A percentile compares a stretch with the other conserved stretches of the same genome.
Conservation (phyloP, 2,888 invertebrate genomes). For the Xestoiulus laeticollis region DNA sequence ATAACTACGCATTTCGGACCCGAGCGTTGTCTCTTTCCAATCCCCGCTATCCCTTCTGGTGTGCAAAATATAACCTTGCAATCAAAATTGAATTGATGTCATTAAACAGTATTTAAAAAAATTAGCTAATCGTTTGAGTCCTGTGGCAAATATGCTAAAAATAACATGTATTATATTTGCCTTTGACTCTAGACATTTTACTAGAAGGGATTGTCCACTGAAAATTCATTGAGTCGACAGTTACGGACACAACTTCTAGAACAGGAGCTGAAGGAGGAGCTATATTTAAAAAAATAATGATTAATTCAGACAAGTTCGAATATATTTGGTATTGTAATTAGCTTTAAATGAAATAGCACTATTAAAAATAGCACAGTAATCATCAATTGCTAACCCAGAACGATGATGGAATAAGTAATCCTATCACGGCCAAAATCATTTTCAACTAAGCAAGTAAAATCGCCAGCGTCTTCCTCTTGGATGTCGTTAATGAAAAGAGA, state of each 20-base stretch:
- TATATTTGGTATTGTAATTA: not conserved
- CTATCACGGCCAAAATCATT: constrained; percentile 93
- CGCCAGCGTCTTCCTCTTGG: constrained; percentile 88
- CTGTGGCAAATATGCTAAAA: too few species aligned
- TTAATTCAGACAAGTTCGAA: not conserved
- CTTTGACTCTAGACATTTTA: constrained; percentile 43
- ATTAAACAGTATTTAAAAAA: not conserved
- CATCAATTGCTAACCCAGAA: constrained; percentile 72
- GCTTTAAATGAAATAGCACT: too few species aligned
- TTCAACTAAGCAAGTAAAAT: constrained; percentile 92
- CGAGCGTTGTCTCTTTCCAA: constrained; percentile 46
- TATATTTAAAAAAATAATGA: constrained; percentile 25
- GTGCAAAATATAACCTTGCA: constrained; percentile 43
- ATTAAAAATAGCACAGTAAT: not conserved
- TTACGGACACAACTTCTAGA: constrained; percentile 19
- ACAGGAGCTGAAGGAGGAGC: constrained; percentile 46
- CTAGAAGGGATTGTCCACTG: constrained; percentile 39
- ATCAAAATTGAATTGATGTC: not conserved
- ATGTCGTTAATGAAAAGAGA: constrained; percentile 88
- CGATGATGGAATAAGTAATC: constrained; percentile 86
- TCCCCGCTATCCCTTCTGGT: not conserved
- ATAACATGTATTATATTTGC: constrained; percentile 9
- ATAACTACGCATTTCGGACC: constrained; percentile 23
- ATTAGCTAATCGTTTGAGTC: not conserved
- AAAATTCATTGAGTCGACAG: constrained; percentile 24